A percentile compares a stretch with the other conserved stretches of the same genome.
Conservation (phyloP, 92 coral and sea anemone species). For the Epizoanthus rinbou region DNA sequence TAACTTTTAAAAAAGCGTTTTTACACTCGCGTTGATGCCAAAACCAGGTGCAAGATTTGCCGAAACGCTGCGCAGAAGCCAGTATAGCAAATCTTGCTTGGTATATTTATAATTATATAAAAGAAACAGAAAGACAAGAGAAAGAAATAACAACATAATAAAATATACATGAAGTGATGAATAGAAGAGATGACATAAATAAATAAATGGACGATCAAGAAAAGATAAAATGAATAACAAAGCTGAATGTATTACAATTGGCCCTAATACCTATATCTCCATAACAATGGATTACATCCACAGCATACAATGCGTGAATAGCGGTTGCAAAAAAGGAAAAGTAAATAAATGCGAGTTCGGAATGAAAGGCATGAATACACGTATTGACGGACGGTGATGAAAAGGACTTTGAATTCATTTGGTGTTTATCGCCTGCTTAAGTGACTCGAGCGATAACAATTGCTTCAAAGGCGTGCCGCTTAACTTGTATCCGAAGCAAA, state of each 20-base stretch:
- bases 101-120: conserved; percentile 86
- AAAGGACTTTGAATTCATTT: conserved; percentile 70
- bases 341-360: conserved; percentile 82
- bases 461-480: conserved; percentile 86
- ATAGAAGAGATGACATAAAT: conserved; percentile 97
- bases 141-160: conserved; percentile 95
- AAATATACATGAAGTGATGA: conserved; percentile 99
- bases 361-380: conserved; percentile 88
- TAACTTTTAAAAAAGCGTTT: conserved; percentile 54
- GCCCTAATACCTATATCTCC: conserved; percentile 91
- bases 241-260: conserved; percentile 99
- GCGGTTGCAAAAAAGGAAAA: conserved; percentile 77
- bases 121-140: conserved; percentile 86
- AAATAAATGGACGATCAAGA: conserved; percentile 99
- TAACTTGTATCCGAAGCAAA: conserved; percentile 59
- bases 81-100: conserved; percentile 77
- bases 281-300: conserved; percentile 99
- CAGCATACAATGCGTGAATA: conserved; percentile 90
- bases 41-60: conserved; percentile 31
- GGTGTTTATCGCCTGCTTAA: conserved; percentile 93
- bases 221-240: conserved; percentile 98
- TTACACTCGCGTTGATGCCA: conserved; percentile 21
- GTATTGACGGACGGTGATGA: conserved; percentile 84
- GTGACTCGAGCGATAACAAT: conserved; percentile 76
- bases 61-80: conserved; percentile 32